These are phyloP conservation scores for Drosophila grimshawi DNA, from an alignment of 1,140 invertebrate species.

Conservation along the genomic window DNA sequence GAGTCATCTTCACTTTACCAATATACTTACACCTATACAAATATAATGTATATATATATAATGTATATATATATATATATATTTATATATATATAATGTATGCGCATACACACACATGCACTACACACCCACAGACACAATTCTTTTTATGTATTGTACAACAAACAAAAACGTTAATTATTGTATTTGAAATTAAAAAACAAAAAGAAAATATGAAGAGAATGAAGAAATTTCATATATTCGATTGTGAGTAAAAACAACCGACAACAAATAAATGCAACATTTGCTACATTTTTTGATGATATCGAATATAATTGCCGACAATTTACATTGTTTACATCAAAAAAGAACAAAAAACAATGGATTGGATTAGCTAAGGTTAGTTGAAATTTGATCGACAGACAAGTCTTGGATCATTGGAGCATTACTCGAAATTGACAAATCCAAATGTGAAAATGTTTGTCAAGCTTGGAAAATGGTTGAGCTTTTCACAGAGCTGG, in stretches of 20 bases:
- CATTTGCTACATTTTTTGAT: slow-evolving; percentile 64
- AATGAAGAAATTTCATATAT: slow-evolving; percentile 22
- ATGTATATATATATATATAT: slow-evolving; percentile 21
- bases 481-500: too few relatives aligned
- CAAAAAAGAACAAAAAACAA: too few relatives aligned
- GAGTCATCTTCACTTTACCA: slow-evolving; percentile 39
- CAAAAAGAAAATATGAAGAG: slow-evolving; percentile 12
- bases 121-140: slow-evolving; percentile 25
- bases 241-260: slow-evolving; percentile 45
- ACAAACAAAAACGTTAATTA: slow-evolving; percentile 36
- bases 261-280: slow-evolving; percentile 58
- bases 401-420: too few relatives aligned
- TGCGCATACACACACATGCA: slow-evolving; percentile 10
- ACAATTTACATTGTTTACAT: too few relatives aligned
- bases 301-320: slow-evolving; percentile 42
- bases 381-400: too few relatives aligned
- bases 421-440: too few relatives aligned
- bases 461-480: too few relatives aligned
- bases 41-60: slow-evolving; percentile 4
- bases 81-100: slow-evolving; percentile 15
- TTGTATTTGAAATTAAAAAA: slow-evolving; percentile 31
- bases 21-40: slow-evolving; percentile 20
- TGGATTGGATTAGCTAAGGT: too few relatives aligned
- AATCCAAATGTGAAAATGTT: too few relatives aligned
- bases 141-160: slow-evolving; percentile 64